Evolutionary conservation across 2,888 invertebrate genomes (phyloP).

Genomic region (Myopa testacea): DNA sequence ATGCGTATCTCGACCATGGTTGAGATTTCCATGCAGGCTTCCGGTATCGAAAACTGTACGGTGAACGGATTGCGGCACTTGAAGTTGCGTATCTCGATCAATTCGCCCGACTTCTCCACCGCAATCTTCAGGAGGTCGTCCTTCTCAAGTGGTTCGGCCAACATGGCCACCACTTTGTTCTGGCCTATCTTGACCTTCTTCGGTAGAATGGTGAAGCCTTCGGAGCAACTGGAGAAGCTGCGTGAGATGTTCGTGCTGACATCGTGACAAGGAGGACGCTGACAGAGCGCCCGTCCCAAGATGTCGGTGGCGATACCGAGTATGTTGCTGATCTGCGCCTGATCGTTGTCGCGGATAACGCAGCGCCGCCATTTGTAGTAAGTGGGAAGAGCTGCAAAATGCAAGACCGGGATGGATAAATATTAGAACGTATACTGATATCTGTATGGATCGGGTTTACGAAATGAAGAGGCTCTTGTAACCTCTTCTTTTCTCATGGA

Average conservation of each 20-base stretch:
- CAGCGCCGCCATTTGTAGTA: conserved; percentile 86
- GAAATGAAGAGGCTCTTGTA: no score
- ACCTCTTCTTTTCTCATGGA: no score
- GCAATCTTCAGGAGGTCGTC: conserved; percentile 83
- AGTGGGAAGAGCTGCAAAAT: conserved; percentile 72
- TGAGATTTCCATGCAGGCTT: conserved; percentile 83
- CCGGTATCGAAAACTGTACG: conserved; percentile 85
- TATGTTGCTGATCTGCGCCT: conserved; percentile 85
- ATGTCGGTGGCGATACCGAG: conserved; percentile 85
- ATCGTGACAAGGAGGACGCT: conserved; percentile 73
- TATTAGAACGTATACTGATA: not conserved
- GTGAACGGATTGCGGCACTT: conserved; percentile 88
- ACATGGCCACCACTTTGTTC: conserved; percentile 82
- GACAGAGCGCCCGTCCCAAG: conserved; percentile 73
- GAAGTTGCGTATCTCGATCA: conserved; percentile 78
- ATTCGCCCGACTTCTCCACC: conserved; percentile 84
- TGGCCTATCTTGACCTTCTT: conserved; percentile 73
- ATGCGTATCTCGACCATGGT: conserved; percentile 85
- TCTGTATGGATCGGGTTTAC: no score
- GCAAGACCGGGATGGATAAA: not conserved
- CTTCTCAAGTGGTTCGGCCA: conserved; percentile 81
- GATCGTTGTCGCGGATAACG: conserved; percentile 84
- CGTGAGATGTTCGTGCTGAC: conserved; percentile 70
- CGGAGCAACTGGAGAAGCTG: conserved; percentile 63
- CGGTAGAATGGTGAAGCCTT: conserved; percentile 67